phyloP scores from a whole-genome alignment of 2,113 vertebrate species.

The Oxygymnocypris stewartii region DNA sequence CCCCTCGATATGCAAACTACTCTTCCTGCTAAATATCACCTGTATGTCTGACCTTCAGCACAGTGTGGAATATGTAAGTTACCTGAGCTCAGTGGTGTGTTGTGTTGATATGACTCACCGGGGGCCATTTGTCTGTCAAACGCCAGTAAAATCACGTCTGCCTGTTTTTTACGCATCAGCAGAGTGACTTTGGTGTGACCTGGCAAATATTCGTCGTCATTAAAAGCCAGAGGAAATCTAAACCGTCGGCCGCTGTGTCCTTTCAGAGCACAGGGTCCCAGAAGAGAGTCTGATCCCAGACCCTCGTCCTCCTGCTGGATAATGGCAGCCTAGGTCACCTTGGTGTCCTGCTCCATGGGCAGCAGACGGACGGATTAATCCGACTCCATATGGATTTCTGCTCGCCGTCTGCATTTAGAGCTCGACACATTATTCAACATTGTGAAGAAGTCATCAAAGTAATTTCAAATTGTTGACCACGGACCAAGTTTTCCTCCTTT shows the following conservation, averaged over 20 bases:
- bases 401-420: not conserved
- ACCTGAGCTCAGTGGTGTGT: not conserved
- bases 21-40: not conserved
- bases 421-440: not conserved
- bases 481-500: not conserved
- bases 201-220: constrained; percentile 64
- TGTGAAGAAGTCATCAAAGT: constrained; percentile 5
- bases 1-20: not conserved
- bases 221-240: constrained; percentile 58
- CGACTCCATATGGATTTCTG: not conserved
- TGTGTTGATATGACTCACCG: not conserved
- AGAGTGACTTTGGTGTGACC: constrained; percentile 66
- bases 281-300: constrained; percentile 22
- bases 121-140: constrained; percentile 5
- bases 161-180: constrained; percentile 53
- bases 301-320: constrained; percentile 4
- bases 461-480: not conserved
- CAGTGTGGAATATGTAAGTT: not conserved
- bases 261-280: constrained; percentile 1
- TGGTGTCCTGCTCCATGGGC: not conserved
- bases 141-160: constrained; percentile 8
- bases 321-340: constrained; percentile 13
- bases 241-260: not conserved
- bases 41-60: constrained; percentile 16
- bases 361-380: not conserved